Base-by-base conservation (phyloP, 2,113 vertebrate species). In the Hippopotamus amphibius region DNA sequence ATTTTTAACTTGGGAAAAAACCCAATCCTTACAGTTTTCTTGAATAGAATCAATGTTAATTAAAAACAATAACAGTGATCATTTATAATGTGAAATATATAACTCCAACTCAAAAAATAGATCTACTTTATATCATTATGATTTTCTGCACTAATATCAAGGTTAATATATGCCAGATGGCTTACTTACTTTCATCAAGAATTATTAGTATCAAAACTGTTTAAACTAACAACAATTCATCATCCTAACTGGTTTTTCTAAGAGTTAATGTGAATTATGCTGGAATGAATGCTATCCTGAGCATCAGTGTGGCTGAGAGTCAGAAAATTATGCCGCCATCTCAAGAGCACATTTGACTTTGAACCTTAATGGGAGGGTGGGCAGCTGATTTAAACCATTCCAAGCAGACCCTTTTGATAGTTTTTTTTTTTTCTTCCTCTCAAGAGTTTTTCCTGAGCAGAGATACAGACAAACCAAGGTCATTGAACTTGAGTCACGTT, bases 141-240 rank as follows among this genome's bases (percentile, higher is more conserved):
- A 92, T 97, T 96, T 96, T 90, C 80, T 85, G 43, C 82, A 94
- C 66, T 63, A 92, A 90, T 77, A 96, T 97, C 92, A 98, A 97
- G 93, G 96, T 97, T 98, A 97, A 96, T 85, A 96, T 17, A 92
- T 86, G 88, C 96, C 96, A 98, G 96, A 97, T 97, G 97, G 97
- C 92, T 97, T 96, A 93, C 95, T 96, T 95, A 96, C 92, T 97
- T 98, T 96, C 95, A 97, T 97, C 96, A 97, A 96, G 95, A 97
- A 96, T 86, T 97, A 97, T 97, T 97, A 98, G 96, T 95, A 97
- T 86, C 93, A 95, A 97, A 97, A 97, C 93, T 97, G 86, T 76
- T 97, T 97, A 97, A 96, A 97, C 93, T 63, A 97, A 97, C 87
- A 97, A 93, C 83, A 97, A 97, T 98, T 97, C 93, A 97, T 97